A percentile compares a stretch with the other conserved stretches of the same genome.
Conservation (phyloP, 2,113 vertebrate species). For the Peromyscus californicus region DNA sequence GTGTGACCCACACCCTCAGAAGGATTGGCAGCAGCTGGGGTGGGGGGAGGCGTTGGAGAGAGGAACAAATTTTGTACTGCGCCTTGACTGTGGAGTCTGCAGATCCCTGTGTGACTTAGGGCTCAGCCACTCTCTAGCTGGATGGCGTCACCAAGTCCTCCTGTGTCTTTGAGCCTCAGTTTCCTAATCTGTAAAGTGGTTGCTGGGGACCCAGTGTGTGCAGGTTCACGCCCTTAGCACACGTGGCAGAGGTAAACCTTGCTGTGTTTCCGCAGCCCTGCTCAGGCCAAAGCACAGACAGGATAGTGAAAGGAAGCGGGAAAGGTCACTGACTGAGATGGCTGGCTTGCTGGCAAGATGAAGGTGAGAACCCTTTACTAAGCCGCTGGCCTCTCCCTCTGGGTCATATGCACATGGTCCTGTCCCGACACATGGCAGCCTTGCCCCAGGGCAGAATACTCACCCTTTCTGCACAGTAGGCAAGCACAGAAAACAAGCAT, state of each 20-base stretch:
- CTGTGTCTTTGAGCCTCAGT: background rate
- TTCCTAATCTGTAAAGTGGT: background rate
- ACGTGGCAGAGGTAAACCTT: accelerated
- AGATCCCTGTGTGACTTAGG: background rate
- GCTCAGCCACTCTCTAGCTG: background rate
- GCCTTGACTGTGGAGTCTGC: background rate
- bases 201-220: background rate
- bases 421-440: background rate
- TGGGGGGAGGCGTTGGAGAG: accelerated
- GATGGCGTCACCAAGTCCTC: background rate
- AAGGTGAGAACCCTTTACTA: background rate
- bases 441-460: accelerated
- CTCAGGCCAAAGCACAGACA: background rate
- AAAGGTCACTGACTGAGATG: background rate
- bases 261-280: background rate
- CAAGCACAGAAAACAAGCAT: too few relatives aligned
- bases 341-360: background rate
- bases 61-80: background rate
- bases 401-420: accelerated
- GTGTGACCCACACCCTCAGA: background rate
- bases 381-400: accelerated
- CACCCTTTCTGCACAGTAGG: background rate
- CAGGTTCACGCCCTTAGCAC: accelerated
- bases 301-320: background rate
- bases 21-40: background rate